Evolutionary conservation across 2,888 invertebrate species (phyloP), one percentile per base, ranked within the genome.

Genomic region (Cheilosia urbana): DNA sequence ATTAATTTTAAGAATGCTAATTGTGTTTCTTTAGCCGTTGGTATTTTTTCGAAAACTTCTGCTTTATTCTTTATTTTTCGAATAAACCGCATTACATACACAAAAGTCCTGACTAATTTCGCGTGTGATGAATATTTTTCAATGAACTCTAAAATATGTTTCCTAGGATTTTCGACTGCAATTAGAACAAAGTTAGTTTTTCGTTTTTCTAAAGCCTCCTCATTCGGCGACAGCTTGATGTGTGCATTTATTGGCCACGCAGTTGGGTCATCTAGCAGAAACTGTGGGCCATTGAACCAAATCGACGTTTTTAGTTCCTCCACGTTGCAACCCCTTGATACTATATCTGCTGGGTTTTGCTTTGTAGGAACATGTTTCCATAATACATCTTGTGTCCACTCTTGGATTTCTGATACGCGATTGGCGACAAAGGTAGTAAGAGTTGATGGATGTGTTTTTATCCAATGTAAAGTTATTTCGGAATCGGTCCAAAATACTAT

Each of bases 401-500:
- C 78, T 68, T 78, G 73, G 37, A 83, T 79, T 21, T 84, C 60
- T 27, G 83, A 65, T 30, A 7, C n/a, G 17, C 47, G n/a, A 13
- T 17, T 47, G n/a, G 55, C 73, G 11, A 75, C 75, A 40, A 75
- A 79, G 7, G 69, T 79, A 58, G 49, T 34, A 6, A 81, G 58
- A 2, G n/a, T 51, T 40, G 60, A 24, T 40, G 77, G 34, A 63
- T 75, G 57, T 40, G 49, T 71, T 68, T 63, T 60, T 49, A 75
- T 34, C 65, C 79, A 75, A 63, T 63, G 45, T 13, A 87, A 27
- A 21, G 69, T 78, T 63, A 78, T 78, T 60, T 81, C 62, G 7
- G 58, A 66, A 62, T 78, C 71, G 9, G 47, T 71, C 51, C 66
- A 73, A 66, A 87, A 79, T 45, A 55, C 13, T 9, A 57, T 45